Percentiles rank a stretch among this genome's conserved stretches.
phyloP scores from a whole-genome alignment of 2,888 invertebrate genomes.

The Eupeodes latifasciatus region DNA sequence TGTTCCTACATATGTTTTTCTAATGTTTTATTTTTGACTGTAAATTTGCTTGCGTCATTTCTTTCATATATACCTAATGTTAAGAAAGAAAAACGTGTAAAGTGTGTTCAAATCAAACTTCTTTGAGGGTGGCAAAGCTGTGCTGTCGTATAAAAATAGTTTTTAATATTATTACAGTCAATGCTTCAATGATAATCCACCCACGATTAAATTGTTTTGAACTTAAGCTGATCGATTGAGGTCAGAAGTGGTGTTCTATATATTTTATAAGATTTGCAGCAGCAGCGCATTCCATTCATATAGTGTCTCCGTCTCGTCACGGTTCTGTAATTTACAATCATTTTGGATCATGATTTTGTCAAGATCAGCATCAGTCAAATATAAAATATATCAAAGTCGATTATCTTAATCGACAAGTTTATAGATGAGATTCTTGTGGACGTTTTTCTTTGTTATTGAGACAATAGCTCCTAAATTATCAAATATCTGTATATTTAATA shows the following conservation, averaged over 20 bases:
- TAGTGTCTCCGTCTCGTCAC: background rate
- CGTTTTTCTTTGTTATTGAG: too few species aligned
- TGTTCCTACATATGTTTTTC: constrained; percentile 58
- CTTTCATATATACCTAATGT: constrained; percentile 12
- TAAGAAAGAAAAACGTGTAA: background rate
- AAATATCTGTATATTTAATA: too few species aligned
- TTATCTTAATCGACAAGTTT: too few species aligned
- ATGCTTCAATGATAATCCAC: background rate
- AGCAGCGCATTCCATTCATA: background rate
- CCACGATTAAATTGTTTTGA: constrained; percentile 31
- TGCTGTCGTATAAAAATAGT: constrained; percentile 54
- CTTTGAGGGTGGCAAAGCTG: constrained; percentile 18
- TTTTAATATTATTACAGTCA: background rate
- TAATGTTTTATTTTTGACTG: constrained; percentile 19
- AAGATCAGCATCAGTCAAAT: background rate
- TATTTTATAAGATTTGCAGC: constrained; percentile 18
- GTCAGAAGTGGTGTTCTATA: constrained; percentile 34
- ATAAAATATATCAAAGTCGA: too few species aligned
- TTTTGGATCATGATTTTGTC: background rate
- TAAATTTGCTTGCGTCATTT: constrained; percentile 69
- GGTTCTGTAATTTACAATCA: background rate
- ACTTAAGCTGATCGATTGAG: constrained; percentile 61
- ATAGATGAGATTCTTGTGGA: too few species aligned
- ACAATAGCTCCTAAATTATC: too few species aligned
- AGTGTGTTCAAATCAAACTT: background rate